phyloP scores from a whole-genome alignment of 1,140 invertebrate genomes.

The Bathynomus jamesi region DNA sequence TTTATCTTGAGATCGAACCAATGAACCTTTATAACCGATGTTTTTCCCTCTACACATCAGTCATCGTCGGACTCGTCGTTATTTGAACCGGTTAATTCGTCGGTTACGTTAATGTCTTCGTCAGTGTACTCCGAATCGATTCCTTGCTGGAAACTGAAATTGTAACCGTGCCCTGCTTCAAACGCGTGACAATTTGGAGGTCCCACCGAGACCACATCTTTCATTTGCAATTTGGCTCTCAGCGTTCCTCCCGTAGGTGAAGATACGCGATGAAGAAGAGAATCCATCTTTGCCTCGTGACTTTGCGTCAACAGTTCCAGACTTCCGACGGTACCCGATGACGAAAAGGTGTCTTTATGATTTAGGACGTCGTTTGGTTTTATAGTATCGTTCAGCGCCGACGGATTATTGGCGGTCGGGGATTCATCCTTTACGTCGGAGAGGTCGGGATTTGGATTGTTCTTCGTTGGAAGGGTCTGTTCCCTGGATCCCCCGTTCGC shows the following conservation, averaged over 20 bases:
- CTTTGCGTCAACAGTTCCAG: not conserved
- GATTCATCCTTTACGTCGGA: conserved; percentile 63
- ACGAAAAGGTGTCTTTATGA: not conserved
- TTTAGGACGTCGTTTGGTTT: not conserved
- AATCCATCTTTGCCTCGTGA: conserved; percentile 1
- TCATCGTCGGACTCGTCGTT: conserved; percentile 35
- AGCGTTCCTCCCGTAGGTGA: not conserved
- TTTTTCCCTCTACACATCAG: conserved; percentile 1
- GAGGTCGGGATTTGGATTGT: conserved; percentile 91
- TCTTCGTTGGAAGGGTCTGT: conserved; percentile 91
- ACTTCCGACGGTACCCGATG: not conserved
- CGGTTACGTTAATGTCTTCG: conserved; percentile 37
- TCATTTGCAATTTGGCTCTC: not conserved
- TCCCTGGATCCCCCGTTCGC: conserved; percentile 85
- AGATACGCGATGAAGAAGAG: conserved; percentile 2
- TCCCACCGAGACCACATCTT: not conserved
- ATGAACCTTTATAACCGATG: too few species aligned
- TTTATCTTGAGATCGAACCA: too few species aligned
- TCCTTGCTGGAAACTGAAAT: conserved; percentile 13
- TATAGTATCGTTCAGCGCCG: too few species aligned
- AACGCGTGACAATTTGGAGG: conserved; percentile 10
- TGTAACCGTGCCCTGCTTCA: conserved; percentile 11
- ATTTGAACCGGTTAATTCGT: conserved; percentile 28
- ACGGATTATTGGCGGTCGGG: not conserved
- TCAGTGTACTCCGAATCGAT: conserved; percentile 21